These are phyloP conservation scores for Pseudococcus viburni DNA, from an alignment of 2,888 invertebrate species.

Conservation along the genomic window DNA sequence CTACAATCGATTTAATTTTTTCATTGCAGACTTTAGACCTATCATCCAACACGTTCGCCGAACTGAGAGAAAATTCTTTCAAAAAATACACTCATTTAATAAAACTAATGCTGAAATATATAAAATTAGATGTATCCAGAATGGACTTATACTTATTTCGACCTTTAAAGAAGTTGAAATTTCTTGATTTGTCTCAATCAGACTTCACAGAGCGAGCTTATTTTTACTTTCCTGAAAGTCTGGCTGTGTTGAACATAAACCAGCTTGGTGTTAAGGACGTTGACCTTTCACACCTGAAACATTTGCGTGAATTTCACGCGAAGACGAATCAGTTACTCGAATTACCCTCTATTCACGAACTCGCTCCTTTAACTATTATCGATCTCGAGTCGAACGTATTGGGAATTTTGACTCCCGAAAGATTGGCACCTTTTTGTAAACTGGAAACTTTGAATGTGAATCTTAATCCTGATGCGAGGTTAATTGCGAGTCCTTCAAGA, in stretches of 20 bases:
- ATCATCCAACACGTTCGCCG: neutral
- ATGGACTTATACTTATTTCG: neutral
- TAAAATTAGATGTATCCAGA: neutral
- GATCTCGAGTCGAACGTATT: neutral
- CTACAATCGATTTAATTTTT: neutral
- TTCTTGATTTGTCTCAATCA: neutral
- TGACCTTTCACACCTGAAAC: neutral
- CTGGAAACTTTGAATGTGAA: neutral
- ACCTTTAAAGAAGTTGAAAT: neutral
- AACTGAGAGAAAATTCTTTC: neutral
- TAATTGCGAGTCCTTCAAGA: neutral
- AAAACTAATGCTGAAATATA: neutral
- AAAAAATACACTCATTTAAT: neutral
- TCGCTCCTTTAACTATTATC: neutral
- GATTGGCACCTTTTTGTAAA: slow-evolving; percentile 2
- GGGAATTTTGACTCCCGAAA: neutral
- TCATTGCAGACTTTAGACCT: neutral
- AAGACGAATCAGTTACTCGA: neutral
- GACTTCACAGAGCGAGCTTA: neutral
- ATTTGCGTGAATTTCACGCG: neutral
- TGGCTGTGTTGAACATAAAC: neutral
- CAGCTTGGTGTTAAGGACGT: neutral
- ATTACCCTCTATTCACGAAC: neutral
- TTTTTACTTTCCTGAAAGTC: neutral
- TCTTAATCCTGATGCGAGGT: neutral